Base-by-base conservation (phyloP, 1,140 invertebrate genomes). In the Meloidogyne floridensis region DNA sequence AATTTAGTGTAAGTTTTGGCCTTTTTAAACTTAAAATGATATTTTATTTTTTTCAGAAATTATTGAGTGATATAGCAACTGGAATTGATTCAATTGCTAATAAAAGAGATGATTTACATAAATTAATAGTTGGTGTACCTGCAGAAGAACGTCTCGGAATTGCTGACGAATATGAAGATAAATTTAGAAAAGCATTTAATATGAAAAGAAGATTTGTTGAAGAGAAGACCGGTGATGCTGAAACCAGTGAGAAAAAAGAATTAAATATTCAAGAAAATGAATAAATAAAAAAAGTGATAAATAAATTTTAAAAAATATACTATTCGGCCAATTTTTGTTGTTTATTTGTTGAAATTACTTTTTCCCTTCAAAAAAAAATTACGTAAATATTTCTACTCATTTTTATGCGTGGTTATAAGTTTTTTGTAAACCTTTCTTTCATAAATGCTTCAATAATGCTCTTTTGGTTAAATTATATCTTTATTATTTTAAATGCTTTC, bases 1-100 rank as follows among this genome's bases (percentile, higher is more conserved):
- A 90, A 74, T 89, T 89, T 70, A 81, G 43, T 72, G 87, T 88
- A 69, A 71, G 87, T 89, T 80, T 72, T n/a, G 20, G 20, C 32
- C 32, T 20, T 51, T 54, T 73, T 3, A 11, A 32, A 1, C 15
- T 13, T 18, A 15, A 5, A 69, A 82, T 18, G 15, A n/a, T 83
- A 2, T 32, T 32, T 32, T 32, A 42, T 32, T 20, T 15, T 56
- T 82, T 82, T 2, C 54, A 85, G 84, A 86, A 85, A 70, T 20
- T 87, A 18, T 51, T 87, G 47, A 20, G 4, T 13, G 84, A 81
- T 18, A 84, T 85, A 15, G 18, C 77, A 53, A 72, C 42, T 15
- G 77, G 77, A 32, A 65, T 79, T 18, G 10, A 47, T 6, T 42
- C 69, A 47, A 79, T 79, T 53, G 77, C 77, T 11, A 51, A 42